Evolutionary conservation across 2,113 vertebrate genomes (phyloP).

Genomic region (Herpetotheres cachinnans): DNA sequence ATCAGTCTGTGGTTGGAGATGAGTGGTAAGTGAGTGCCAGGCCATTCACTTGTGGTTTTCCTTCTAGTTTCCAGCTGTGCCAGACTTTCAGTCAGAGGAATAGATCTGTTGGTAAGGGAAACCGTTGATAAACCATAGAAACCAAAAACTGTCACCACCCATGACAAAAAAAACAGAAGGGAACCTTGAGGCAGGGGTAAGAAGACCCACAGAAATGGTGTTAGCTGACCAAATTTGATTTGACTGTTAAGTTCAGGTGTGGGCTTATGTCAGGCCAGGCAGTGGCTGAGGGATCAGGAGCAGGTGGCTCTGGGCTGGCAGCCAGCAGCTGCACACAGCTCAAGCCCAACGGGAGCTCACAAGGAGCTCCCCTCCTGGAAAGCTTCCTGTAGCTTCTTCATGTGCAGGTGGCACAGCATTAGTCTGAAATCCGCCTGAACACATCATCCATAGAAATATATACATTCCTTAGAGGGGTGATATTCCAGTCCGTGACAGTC

Average conservation of each 20-base stretch:
- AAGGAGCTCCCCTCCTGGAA: background rate
- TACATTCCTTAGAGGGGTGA: background rate
- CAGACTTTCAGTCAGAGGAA: slow-evolving; percentile 75
- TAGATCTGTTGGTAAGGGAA: slow-evolving; percentile 75
- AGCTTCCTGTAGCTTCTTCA: background rate
- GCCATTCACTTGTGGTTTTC: slow-evolving; percentile 80
- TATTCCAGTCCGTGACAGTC: background rate
- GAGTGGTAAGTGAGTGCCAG: slow-evolving; percentile 72
- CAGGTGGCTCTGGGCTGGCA: background rate
- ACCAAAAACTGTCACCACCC: slow-evolving; percentile 77
- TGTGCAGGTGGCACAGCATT: background rate
- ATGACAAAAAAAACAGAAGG: slow-evolving; percentile 35
- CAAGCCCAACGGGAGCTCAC: background rate
- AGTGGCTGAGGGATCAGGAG: background rate
- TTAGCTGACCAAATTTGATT: background rate
- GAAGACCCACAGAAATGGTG: background rate
- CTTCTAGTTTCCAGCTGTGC: slow-evolving; percentile 75
- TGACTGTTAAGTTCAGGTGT: background rate
- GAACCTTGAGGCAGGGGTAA: background rate
- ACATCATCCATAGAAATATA: background rate
- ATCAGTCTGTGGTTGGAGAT: slow-evolving; percentile 78
- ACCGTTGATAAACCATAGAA: slow-evolving; percentile 78
- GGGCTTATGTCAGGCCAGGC: background rate
- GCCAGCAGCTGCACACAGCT: background rate
- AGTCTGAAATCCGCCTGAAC: background rate